Evolutionary conservation across 2,797 vertebrate genomes (phyloP).

Genomic region (Malacoraja senta): DNA sequence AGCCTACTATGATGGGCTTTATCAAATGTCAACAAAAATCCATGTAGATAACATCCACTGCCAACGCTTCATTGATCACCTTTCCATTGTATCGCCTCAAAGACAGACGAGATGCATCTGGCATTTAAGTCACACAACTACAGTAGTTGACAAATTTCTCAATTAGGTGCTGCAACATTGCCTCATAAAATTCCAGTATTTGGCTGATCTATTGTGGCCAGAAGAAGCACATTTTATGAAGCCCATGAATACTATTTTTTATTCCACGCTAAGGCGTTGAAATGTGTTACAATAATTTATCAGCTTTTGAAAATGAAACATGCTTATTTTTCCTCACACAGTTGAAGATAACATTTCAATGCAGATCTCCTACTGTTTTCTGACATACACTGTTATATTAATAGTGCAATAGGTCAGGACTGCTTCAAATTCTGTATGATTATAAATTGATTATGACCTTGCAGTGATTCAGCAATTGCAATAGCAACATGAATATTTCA

Average conservation of each 20-base stretch:
- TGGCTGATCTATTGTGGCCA: background rate
- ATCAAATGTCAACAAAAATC: no score
- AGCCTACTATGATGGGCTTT: no score
- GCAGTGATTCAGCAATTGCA: background rate
- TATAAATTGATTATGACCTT: background rate
- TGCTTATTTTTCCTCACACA: background rate
- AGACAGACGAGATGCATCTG: background rate
- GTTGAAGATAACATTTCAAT: background rate
- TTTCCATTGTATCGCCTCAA: background rate
- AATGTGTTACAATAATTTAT: background rate
- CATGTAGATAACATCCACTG: no score
- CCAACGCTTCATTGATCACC: no score
- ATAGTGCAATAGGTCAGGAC: background rate
- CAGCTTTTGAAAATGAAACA: background rate
- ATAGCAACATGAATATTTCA: background rate
- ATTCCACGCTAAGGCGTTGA: background rate
- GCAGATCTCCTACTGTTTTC: background rate
- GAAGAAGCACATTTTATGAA: constrained; percentile 3
- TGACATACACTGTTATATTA: background rate
- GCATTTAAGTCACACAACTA: background rate
- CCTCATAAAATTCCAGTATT: background rate
- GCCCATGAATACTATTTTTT: background rate
- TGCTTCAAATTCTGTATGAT: background rate
- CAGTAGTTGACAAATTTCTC: background rate
- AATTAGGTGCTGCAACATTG: background rate